Evolutionary conservation across 2,797 vertebrate genomes (phyloP), one percentile per base, ranked within the genome.

Genomic region (Antrozous pallidus): DNA sequence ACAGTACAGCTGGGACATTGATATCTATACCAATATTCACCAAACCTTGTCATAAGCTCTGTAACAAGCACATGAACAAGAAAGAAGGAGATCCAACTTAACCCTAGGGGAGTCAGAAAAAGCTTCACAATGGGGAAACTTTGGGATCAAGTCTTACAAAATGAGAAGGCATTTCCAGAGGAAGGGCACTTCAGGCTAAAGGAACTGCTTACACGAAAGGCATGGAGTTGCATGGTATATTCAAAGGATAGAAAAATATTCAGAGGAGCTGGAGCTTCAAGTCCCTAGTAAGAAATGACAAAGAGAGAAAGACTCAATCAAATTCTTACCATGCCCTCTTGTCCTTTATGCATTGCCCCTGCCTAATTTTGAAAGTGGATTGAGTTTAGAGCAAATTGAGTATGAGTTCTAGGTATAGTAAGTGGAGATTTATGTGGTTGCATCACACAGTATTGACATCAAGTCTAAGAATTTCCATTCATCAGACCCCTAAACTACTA

Each of bases 191-290:
- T 65, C 26, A 40, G 10, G 6, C 20, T 31, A 47, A 93, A 82
- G 22, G 28, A 82, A 58, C 11, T 63, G 14, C 33, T 49, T 71
- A 13, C 31, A 54, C 47, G 33, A 26, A 74, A 83, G 56, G 33
- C 5, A 2, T 87, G 51, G 28, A 40, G 28, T 9, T 38, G 20
- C 0, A 0, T 69, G 51, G 31, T 54, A 0, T 33, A 40, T 42
- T 91, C 78, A 28, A 70, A 12, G 31, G 42, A 81, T 18, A 84
- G 69, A 90, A 73, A 89, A 71, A 4, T 24, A 1, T 31, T 75
- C 3, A 2, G 49, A 87, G 26, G 16, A 87, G 65, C 54, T 40
- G 16, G 40, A 36, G n/a, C 42, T 79, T 67, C 45, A 20, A 67
- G 14, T 16, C 47, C 31, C 24, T 26, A 24, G 56, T 42, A 33